These are phyloP conservation scores for Tachina lurida DNA, from an alignment of 2,888 invertebrate genomes.

Conservation along the genomic window DNA sequence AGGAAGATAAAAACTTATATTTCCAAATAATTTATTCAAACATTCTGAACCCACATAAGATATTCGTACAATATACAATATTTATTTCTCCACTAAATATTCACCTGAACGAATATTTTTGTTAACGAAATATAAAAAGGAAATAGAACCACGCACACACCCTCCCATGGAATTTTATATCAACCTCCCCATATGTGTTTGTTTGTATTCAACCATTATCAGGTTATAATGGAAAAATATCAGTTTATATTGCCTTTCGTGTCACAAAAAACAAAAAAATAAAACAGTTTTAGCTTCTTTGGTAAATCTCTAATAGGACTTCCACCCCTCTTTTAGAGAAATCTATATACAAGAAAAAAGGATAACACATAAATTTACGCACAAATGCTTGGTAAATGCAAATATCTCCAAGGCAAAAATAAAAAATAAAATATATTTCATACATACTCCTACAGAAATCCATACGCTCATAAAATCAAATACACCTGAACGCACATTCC, in stretches of 20 bases:
- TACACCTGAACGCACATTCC: background rate
- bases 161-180: background rate
- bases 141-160: background rate
- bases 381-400: conserved; percentile 68
- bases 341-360: no score
- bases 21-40: conserved; percentile 61
- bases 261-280: background rate
- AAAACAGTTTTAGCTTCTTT: conserved; percentile 3
- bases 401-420: conserved; percentile 45
- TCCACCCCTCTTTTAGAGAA: conserved; percentile 26
- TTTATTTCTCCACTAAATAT: conserved; percentile 33
- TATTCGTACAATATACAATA: conserved; percentile 21
- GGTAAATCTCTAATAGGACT: conserved; percentile 29
- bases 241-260: conserved; percentile 9
- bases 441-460: background rate
- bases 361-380: conserved; percentile 55
- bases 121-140: conserved; percentile 36
- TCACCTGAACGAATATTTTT: conserved; percentile 65
- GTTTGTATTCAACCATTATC: conserved; percentile 27
- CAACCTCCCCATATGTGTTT: conserved; percentile 12
- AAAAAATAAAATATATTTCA: background rate
- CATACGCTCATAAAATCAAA: background rate
- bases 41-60: conserved; percentile 12
- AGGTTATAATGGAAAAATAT: conserved; percentile 46
- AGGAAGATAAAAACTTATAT: conserved; percentile 43